Evolutionary conservation across 2,888 invertebrate species (phyloP).

Genomic region (Lysandra bellargus): DNA sequence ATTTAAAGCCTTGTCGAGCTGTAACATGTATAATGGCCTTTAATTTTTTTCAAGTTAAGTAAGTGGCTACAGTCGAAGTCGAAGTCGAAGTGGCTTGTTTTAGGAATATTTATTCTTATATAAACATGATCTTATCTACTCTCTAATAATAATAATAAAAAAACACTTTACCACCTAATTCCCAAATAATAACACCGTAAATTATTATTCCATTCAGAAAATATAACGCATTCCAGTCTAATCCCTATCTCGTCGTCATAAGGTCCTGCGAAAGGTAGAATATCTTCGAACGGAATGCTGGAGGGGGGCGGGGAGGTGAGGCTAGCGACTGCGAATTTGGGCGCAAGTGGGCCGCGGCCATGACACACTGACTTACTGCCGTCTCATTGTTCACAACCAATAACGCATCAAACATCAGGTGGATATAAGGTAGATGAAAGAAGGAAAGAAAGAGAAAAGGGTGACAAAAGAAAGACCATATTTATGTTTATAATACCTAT

Average conservation of each 20-base stretch:
- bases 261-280: background rate
- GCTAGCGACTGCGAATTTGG: slow-evolving; percentile 78
- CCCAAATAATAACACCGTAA: background rate
- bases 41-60: too few relatives aligned
- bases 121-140: too few relatives aligned
- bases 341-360: slow-evolving; percentile 76
- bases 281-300: background rate
- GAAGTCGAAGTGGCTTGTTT: too few relatives aligned
- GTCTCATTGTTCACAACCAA: slow-evolving; percentile 79
- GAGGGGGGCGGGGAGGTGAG: slow-evolving; percentile 45
- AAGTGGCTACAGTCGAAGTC: too few relatives aligned
- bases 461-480: too few relatives aligned
- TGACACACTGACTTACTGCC: slow-evolving; percentile 79
- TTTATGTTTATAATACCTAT: too few relatives aligned
- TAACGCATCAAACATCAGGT: slow-evolving; percentile 69
- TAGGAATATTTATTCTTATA: too few relatives aligned
- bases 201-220: background rate
- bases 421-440: slow-evolving; percentile 7
- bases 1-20: too few relatives aligned
- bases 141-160: background rate
- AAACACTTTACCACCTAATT: background rate
- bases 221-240: background rate
- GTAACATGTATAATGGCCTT: too few relatives aligned
- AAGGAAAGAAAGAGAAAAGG: background rate
- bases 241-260: background rate